A percentile compares a stretch with the other conserved stretches of the same genome.
Conservation (phyloP, 2,888 invertebrate genomes). For the Magallana nippona region DNA sequence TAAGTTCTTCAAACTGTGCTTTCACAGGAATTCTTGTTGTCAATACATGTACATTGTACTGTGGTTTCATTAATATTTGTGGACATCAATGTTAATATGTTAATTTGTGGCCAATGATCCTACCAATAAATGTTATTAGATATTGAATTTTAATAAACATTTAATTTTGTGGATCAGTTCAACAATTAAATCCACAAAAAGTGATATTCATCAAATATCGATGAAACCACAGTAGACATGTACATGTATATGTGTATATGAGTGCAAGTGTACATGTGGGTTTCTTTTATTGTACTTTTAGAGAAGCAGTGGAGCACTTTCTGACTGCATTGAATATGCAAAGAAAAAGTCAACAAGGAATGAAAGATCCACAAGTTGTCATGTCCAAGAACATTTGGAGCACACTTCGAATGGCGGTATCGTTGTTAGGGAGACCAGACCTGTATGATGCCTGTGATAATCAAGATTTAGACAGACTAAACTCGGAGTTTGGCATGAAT, state of each 20-base stretch:
- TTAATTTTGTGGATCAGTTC: no score
- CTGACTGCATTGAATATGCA: conserved; percentile 95
- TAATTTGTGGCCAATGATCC: no score
- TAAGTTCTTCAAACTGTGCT: conserved; percentile 69
- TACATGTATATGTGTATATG: background rate
- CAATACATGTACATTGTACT: no score
- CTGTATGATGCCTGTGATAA: conserved; percentile 83
- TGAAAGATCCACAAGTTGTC: conserved; percentile 78
- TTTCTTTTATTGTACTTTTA: conserved; percentile 76
- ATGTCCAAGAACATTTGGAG: conserved; percentile 98
- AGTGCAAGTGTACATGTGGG: no score
- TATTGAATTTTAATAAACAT: no score
- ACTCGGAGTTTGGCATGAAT: conserved; percentile 76
- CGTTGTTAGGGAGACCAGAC: conserved; percentile 86
- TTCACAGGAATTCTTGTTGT: no score
- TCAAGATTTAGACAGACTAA: conserved; percentile 79
- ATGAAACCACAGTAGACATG: background rate
- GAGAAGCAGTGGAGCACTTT: conserved; percentile 97
- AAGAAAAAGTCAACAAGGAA: conserved; percentile 84
- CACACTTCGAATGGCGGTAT: conserved; percentile 91
- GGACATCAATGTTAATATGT: no score
- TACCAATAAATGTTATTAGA: no score
- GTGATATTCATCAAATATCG: background rate
- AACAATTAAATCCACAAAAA: no score
- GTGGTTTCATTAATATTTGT: no score